Evolutionary conservation across 1,140 invertebrate genomes (phyloP).

Genomic region (Bathynomus jamesi): DNA sequence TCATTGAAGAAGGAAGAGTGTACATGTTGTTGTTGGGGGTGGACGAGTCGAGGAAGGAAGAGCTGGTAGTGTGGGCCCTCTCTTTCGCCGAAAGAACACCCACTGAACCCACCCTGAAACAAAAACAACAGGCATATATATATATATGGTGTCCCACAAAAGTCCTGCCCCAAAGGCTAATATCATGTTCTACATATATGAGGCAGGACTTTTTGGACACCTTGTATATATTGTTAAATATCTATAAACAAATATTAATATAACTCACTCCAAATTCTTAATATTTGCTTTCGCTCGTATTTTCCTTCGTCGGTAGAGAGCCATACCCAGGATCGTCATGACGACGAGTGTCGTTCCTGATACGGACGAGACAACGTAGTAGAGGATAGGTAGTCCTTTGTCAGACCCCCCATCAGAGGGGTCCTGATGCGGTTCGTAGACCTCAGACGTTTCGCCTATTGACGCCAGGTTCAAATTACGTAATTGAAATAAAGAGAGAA

Average conservation of each 20-base stretch:
- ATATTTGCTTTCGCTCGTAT: background rate
- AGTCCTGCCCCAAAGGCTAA: too few relatives aligned
- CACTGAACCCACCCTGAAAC: background rate
- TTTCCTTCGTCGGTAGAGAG: background rate
- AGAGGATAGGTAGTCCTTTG: background rate
- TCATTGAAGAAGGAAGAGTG: slow-evolving; percentile 28
- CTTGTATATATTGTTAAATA: too few relatives aligned
- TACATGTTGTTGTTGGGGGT: slow-evolving; percentile 30
- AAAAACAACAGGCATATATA: too few relatives aligned
- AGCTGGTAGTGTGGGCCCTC: slow-evolving; percentile 6
- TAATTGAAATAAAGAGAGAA: too few relatives aligned
- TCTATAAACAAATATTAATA: background rate
- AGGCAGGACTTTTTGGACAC: too few relatives aligned
- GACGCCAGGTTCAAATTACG: too few relatives aligned
- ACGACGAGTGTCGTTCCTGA: background rate
- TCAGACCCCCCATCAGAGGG: background rate
- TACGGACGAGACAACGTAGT: background rate
- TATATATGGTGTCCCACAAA: too few relatives aligned
- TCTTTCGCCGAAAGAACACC: background rate
- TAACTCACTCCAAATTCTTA: background rate
- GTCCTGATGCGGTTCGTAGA: background rate
- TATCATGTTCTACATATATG: too few relatives aligned
- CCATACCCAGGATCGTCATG: background rate
- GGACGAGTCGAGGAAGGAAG: slow-evolving; percentile 17
- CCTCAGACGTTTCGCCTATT: background rate